Conservation (phyloP, 2,888 invertebrate genomes). For the Brachynemurus nebulosus region DNA sequence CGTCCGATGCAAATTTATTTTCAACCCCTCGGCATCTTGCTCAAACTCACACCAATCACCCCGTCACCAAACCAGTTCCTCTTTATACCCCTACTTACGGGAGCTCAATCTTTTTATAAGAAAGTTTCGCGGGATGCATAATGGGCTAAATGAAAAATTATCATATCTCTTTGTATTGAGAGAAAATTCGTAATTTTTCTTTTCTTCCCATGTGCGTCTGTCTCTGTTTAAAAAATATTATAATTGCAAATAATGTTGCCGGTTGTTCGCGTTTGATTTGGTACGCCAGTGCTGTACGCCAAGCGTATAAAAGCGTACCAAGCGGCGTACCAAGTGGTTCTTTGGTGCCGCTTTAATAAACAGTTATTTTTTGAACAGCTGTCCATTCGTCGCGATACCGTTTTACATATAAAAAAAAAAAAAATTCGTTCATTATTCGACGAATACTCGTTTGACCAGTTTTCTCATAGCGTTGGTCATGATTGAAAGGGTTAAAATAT, state of each 20-base stretch:
- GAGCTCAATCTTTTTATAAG: conserved; percentile 7
- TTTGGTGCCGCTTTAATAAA: too few relatives aligned
- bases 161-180: conserved; percentile 5
- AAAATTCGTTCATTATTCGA: neutral
- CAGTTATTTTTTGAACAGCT: too few relatives aligned
- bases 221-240: neutral
- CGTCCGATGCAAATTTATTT: conserved; percentile 7
- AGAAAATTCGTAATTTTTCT: neutral
- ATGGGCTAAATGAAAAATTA: conserved; percentile 7
- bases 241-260: neutral
- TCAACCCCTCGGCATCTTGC: conserved; percentile 6
- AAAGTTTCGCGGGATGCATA: conserved; percentile 5
- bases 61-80: neutral
- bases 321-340: too few relatives aligned
- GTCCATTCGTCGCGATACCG: too few relatives aligned
- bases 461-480: conserved; percentile 1
- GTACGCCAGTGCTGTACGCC: too few relatives aligned
- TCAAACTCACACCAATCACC: neutral
- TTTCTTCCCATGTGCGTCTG: neutral
- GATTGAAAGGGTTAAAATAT: too few relatives aligned
- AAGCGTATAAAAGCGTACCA: too few relatives aligned
- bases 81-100: neutral
- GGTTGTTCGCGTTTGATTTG: too few relatives aligned
- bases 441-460: neutral
- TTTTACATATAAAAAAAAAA: neutral